Evolutionary conservation across 2,797 vertebrate species (phyloP).

Genomic region (Eulemur albifrons): DNA sequence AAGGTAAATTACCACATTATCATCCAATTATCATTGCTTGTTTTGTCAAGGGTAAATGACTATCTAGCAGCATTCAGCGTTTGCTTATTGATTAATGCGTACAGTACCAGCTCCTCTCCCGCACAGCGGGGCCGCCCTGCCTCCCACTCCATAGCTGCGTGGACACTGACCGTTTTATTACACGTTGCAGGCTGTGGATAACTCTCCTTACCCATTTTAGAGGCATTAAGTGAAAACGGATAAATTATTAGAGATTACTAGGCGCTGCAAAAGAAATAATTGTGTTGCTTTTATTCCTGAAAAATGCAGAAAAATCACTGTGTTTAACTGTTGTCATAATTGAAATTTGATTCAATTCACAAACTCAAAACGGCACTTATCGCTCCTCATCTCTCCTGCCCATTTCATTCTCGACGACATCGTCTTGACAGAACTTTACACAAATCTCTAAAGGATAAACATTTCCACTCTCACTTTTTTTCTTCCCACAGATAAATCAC

Average conservation of each 20-base stretch:
- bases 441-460: constrained; percentile 56
- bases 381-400: constrained; percentile 41
- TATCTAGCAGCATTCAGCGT: constrained; percentile 40
- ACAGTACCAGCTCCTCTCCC: not conserved
- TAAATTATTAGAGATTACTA: constrained; percentile 31
- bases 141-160: not conserved
- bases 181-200: not conserved
- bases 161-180: constrained; percentile 39
- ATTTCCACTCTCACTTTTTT: constrained; percentile 70
- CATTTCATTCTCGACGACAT: constrained; percentile 23
- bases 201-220: constrained; percentile 17
- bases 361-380: constrained; percentile 44
- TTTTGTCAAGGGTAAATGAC: constrained; percentile 80
- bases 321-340: constrained; percentile 63
- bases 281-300: constrained; percentile 2
- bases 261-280: not conserved
- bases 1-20: constrained; percentile 70
- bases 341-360: constrained; percentile 39
- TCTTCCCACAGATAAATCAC: constrained; percentile 68
- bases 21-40: constrained; percentile 78
- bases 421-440: constrained; percentile 64
- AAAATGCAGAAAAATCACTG: constrained; percentile 42
- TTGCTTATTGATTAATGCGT: constrained; percentile 70
- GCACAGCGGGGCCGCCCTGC: not conserved
- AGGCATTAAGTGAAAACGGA: not conserved